Percentiles rank a stretch among this genome's conserved stretches.
phyloP scores from a whole-genome alignment of 1,140 invertebrate species.

The Aricia agestis region DNA sequence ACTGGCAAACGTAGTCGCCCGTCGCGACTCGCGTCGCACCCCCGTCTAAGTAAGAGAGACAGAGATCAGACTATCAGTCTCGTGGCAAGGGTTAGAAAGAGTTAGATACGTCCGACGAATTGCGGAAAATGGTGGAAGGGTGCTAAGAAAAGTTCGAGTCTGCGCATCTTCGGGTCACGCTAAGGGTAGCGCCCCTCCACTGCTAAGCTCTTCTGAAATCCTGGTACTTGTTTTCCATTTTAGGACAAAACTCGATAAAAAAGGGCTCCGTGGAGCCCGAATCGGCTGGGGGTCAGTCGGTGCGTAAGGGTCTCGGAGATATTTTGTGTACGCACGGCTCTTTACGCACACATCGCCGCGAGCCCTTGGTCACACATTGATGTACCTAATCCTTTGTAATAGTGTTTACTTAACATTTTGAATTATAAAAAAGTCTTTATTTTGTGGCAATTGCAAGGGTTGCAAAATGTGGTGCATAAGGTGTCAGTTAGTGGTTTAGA shows the following conservation, averaged over 20 bases:
- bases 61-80: constrained; percentile 36
- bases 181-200: constrained; percentile 58
- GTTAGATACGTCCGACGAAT: constrained; percentile 47
- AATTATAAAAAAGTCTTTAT: too few relatives aligned
- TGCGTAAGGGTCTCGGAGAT: background rate
- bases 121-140: constrained; percentile 30
- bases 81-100: constrained; percentile 51
- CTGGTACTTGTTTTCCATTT: constrained; percentile 75
- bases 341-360: background rate
- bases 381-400: too few relatives aligned
- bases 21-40: constrained; percentile 39
- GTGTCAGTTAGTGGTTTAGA: too few relatives aligned
- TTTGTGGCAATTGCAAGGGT: too few relatives aligned
- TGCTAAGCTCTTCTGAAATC: constrained; percentile 45
- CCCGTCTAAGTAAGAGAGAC: constrained; percentile 54
- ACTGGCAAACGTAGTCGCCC: constrained; percentile 33
- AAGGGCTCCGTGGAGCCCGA: constrained; percentile 46
- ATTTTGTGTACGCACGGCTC: background rate
- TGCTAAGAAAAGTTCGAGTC: constrained; percentile 58
- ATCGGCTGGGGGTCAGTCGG: constrained; percentile 25
- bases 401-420: too few relatives aligned
- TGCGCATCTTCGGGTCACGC: constrained; percentile 63
- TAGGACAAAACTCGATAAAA: constrained; percentile 76
- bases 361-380: background rate
- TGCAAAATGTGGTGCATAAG: too few relatives aligned